These are phyloP conservation scores for Prunella himalayana DNA, from an alignment of 2,113 vertebrate species.

Conservation along the genomic window DNA sequence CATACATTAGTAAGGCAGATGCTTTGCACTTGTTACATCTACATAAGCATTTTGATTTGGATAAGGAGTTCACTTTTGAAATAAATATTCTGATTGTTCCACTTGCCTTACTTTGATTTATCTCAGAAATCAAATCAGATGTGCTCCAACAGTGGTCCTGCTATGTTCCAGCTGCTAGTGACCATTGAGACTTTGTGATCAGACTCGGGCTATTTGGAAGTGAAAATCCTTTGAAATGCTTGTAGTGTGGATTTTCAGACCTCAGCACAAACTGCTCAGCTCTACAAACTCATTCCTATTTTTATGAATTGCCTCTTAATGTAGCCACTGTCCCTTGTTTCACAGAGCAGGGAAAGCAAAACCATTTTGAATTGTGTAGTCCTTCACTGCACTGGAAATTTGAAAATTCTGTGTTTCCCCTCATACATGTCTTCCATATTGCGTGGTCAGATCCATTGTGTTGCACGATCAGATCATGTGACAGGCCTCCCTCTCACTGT, in stretches of 20 bases:
- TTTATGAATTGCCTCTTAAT: background rate
- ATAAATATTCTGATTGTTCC: background rate
- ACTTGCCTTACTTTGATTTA: background rate
- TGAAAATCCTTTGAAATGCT: background rate
- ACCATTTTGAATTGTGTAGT: rapidly evolving
- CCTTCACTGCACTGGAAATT: background rate
- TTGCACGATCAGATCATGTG: background rate
- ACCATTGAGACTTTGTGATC: background rate
- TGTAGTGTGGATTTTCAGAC: background rate
- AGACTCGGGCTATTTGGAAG: background rate
- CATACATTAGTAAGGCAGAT: background rate
- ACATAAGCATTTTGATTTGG: background rate
- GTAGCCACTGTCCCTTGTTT: background rate
- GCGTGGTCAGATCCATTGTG: background rate
- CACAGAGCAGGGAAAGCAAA: background rate
- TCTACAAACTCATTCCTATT: background rate
- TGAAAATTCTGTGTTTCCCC: background rate
- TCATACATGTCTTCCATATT: rapidly evolving
- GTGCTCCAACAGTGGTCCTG: background rate
- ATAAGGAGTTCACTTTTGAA: background rate
- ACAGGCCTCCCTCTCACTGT: background rate
- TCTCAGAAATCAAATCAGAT: background rate
- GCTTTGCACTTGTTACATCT: background rate
- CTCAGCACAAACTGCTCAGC: background rate
- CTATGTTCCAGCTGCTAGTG: background rate